Conservation (phyloP, 2,888 invertebrate species). For the Caenorhabditis virilis region DNA sequence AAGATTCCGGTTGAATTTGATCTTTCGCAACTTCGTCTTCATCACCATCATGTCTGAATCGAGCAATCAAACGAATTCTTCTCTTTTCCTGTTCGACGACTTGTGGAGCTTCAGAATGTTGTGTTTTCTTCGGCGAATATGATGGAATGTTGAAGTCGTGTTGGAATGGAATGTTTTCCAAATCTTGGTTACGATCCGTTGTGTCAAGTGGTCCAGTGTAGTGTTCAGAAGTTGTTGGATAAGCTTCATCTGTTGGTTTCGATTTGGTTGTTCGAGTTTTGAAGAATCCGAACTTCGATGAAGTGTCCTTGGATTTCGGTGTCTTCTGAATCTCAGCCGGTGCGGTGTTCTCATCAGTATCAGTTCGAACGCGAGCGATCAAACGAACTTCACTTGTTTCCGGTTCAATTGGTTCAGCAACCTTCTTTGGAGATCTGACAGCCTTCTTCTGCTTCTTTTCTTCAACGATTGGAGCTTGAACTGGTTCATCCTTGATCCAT, state of each 20-base stretch:
- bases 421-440: conserved; percentile 8
- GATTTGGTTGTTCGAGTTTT: neutral
- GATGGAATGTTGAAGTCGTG: conserved; percentile 7
- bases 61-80: conserved; percentile 2
- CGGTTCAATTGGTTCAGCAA: conserved; percentile 9
- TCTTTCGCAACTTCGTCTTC: conserved; percentile 25
- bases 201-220: conserved; percentile 27
- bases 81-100: conserved; percentile 13
- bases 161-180: conserved; percentile 23
- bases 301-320: conserved; percentile 5
- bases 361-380: conserved; percentile 7
- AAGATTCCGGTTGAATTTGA: conserved; percentile 11
- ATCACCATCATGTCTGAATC: conserved; percentile 30
- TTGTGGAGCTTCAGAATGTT: neutral
- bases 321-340: conserved; percentile 10
- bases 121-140: conserved; percentile 3
- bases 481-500: conserved; percentile 23
- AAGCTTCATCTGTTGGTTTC: neutral
- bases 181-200: conserved; percentile 15
- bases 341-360: conserved; percentile 3
- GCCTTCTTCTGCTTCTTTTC: too few species aligned
- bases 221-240: conserved; percentile 6
- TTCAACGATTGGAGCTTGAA: conserved; percentile 17
- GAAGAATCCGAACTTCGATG: conserved; percentile 9
- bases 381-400: conserved; percentile 8